Base-by-base conservation (phyloP, 1,140 invertebrate species). In the Drosophila novamexicana region DNA sequence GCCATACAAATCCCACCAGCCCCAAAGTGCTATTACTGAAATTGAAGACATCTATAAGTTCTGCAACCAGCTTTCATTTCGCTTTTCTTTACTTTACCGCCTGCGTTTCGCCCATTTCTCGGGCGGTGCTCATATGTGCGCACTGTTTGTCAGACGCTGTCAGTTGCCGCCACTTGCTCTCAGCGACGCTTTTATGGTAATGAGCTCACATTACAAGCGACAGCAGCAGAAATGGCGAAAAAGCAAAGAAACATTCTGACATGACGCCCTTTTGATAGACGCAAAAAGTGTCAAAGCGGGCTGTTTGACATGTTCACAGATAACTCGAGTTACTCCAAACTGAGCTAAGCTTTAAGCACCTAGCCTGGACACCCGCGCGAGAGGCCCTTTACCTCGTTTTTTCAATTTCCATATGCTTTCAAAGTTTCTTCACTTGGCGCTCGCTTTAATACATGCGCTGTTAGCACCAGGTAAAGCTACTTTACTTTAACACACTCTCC, bases 1-100 rank as follows among this genome's bases (percentile, higher is more conserved):
- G 10, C 9, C 34, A 59, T 53, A 66, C 65, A 77, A 80, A 67
- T 82, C 79, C 76, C 83, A 53, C 66, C 80, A 81, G 83, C 84
- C 83, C 83, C 70, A 45, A 83, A 89, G 83, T 83, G 80, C 84
- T 83, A 89, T 88, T 88, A 88, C 80, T 88, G 74, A 88, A 89
- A 88, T 89, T 83, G 83, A 88, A 89, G 79, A 80, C 84, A 88
- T 88, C 76, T 89, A 88, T 83, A 82, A 83, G 82, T 67, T 81
- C 16, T 50, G 52, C 54, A 52, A 36, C 63, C 47, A 65, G 54
- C 56, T 72, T 49, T 50, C 45, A 63, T 66, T 64, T 66, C 53
- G 49, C 39, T 52, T 50, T 56, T 10, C 49, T 39, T 42, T 58
- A 37, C 59, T 44, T 34, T 45, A 45, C 42, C 7, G 40, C 42